Conservation (phyloP, 2,113 vertebrate genomes). For the Ia io region DNA sequence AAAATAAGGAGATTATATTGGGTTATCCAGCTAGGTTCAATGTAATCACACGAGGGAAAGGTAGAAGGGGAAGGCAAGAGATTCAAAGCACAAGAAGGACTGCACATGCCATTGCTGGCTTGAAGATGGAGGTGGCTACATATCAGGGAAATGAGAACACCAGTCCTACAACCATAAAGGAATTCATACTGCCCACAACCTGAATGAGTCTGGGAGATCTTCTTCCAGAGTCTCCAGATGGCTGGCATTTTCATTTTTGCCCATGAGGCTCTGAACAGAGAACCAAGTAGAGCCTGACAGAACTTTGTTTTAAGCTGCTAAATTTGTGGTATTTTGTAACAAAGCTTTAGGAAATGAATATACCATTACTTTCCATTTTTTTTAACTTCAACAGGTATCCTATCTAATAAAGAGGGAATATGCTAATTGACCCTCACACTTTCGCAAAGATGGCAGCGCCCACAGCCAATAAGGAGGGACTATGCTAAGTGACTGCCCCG, state of each 20-base stretch:
- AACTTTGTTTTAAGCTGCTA: background rate
- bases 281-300: background rate
- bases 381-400: background rate
- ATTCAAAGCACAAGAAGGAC: background rate
- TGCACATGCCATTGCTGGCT: background rate
- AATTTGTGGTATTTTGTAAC: background rate
- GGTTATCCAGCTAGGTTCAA: background rate
- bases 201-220: background rate
- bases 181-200: background rate
- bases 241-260: background rate
- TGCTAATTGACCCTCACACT: no score
- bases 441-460: no score
- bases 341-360: background rate
- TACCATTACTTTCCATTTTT: background rate
- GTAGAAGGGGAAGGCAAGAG: background rate
- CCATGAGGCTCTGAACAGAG: background rate
- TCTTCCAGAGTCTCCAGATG: background rate
- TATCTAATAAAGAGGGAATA: no score
- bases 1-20: background rate
- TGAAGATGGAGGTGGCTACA: background rate
- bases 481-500: no score
- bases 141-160: background rate
- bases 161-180: background rate
- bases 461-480: no score
- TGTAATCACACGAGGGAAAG: background rate